phyloP scores from a whole-genome alignment of 1,140 invertebrate species.

The Olivierus martensii region DNA sequence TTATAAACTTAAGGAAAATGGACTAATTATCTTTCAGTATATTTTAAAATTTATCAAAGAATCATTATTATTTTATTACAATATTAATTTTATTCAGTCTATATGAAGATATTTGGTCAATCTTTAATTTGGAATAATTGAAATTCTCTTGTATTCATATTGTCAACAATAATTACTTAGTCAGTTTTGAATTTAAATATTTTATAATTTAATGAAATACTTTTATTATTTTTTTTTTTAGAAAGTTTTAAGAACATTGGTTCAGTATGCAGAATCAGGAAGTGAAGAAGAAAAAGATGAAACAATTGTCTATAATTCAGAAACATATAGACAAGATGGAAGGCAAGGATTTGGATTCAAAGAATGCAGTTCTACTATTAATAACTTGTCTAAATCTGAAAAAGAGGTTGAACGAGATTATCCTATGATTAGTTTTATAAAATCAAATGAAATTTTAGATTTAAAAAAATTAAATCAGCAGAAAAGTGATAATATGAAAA shows the following conservation, averaged over 20 bases:
- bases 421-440: slow-evolving; percentile 12
- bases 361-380: neutral
- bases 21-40: too few species aligned
- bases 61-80: too few species aligned
- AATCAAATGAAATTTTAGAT: slow-evolving; percentile 14
- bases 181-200: too few species aligned
- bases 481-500: too few species aligned
- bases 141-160: too few species aligned
- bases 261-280: neutral
- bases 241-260: neutral
- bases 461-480: slow-evolving; percentile 2
- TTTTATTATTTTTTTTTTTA: neutral
- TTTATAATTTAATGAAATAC: too few species aligned
- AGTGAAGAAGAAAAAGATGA: neutral
- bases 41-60: too few species aligned
- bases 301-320: neutral
- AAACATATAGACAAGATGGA: neutral
- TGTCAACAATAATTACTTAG: too few species aligned
- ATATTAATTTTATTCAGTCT: too few species aligned
- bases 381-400: neutral
- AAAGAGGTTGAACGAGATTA: neutral
- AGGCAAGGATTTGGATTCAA: slow-evolving; percentile 3
- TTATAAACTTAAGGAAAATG: too few species aligned
- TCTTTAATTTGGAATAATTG: too few species aligned
- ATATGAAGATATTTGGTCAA: too few species aligned